Base-by-base conservation (phyloP, 2,797 vertebrate genomes). In the Falco biarmicus region DNA sequence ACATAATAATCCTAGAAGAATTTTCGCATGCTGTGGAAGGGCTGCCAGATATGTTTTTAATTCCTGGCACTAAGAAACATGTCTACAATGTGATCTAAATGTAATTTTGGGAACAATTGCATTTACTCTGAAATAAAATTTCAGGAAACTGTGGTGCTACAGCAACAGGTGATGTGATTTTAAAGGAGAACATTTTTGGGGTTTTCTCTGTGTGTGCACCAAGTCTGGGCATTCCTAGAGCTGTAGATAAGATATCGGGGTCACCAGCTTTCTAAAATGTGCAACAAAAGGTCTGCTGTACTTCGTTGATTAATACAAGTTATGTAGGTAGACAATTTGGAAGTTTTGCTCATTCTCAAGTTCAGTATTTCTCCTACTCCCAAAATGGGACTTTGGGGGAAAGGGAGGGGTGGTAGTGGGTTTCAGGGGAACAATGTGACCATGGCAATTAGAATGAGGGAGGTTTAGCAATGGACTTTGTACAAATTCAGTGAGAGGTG, bases 1-100 rank as follows among this genome's bases (percentile, higher is more conserved):
- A 45, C 24, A 11, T 51, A 70, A 61, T 84, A 90, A 90, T 86
- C 74, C 70, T 82, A 13, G 15, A 82, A 84, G 47, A 91, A 90
- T 81, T 75, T 83, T 75, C 89, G 15, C n/a, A 26, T 60, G 63
- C 74, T 51, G 25, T 87, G 50, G 28, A 87, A 76, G 22, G 57
- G 60, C 70, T 93, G 80, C 25, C 51, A 68, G 41, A 37, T 84
- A 59, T 76, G 68, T 20, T 83, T 95, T 64, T 64, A 39, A 75
- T 83, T 78, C 45, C 64, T 68, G 57, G 11, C 31, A 32, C 12
- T 84, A 50, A 68, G 26, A 93, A 88, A 50, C 13, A 13, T 39
- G 88, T 91, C 26, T 74, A 21, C 26, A 45, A 12, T 6, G 34
- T 0, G 0, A 37, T 45, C 54, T 77, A 83, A 79, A 45, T 64